Evolutionary conservation across 2,113 vertebrate genomes (phyloP), one percentile per base, ranked within the genome.

Genomic region (Mobula birostris): DNA sequence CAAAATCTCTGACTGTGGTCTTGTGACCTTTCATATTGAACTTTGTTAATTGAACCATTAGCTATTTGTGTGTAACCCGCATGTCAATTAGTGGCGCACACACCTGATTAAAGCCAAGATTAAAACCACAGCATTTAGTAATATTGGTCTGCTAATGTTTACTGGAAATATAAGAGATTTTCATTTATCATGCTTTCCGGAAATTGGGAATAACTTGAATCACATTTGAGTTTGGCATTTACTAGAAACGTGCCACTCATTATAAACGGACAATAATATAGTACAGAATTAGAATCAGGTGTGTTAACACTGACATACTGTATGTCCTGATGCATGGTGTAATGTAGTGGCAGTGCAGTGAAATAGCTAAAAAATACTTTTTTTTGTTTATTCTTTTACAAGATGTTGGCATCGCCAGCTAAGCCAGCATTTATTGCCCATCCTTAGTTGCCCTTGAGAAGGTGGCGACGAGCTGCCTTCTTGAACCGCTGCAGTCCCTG

Each of bases 1-100:
- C 72, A 74, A 74, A 74, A 74, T 74, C 72, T 27, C 72, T 74
- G 24, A 74, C 72, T 56, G 91, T 74, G 32, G 36, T 68, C 91
- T 12, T 15, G 66, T 93, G 91, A 56, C 70, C 68, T 93, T 74
- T 74, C 36, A 74, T 21, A 56, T 93, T 93, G 91, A 93, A 93
- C 36, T 74, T 74, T 56, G 24, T 29, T 93, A 93, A 93, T 68
- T 56, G 91, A 93, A 66, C 68, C 91, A 76, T 93, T 74, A 93
- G 91, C 36, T 74, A 74, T 72, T 56, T 27, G 68, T 74, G 40
- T 74, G 91, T 19, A 93, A 93, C 70, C 66, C 40, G 1, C 40
- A 93, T 76, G 91, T 56, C 91, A 93, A 56, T 93, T 93, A 93
- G 66, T 93, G 24, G 12, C 40, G 14, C 27, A 29, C 40, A 93